Base-by-base conservation (phyloP, 2,888 invertebrate species). In the Oeneis ivallda region DNA sequence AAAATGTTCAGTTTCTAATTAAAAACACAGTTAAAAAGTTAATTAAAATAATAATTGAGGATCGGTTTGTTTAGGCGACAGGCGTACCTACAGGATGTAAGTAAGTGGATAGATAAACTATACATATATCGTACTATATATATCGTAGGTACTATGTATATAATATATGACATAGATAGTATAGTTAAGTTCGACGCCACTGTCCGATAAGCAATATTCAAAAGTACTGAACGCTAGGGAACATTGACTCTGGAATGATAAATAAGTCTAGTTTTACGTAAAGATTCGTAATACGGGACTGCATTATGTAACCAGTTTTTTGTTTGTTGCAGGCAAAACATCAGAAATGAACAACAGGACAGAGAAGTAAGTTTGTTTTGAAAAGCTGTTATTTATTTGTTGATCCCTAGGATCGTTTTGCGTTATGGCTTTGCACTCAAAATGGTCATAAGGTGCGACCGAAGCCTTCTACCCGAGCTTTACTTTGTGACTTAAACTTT, bases 271-370 rank as follows among this genome's bases (percentile, higher is more conserved):
- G 26, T 26, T 26, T 26, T 26, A 26, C 26, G 26, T 26, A 26
- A 13, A 13, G n/a, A 43, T n/a, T n/a, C n/a, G 5, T 43, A 43
- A 43, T 43, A 43, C n/a, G n/a, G 43, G 4, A 41, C 11, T 13
- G n/a, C 17, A 53, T 53, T 37, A 15, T 11, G 10, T 49, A 17
- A 59, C 13, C 26, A 34, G 47, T 59, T 19, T 66, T 60, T 71
- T 53, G 54, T 53, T 66, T 60, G 54, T 75, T 71, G 0, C 81
- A 87, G 86, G 62, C 69, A 86, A 86, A 75, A 75, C 75, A 5
- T 83, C 86, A 0, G 86, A 86, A 64, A 85, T 87, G 74, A 82
- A 83, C 63, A 84, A 80, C 34, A 50, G 54, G 37, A 72, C 65
- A 15, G 41, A 39, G 13, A 37, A 52, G 65, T 65, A 62, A 65